phyloP scores from a whole-genome alignment of 2,888 invertebrate genomes.

The Parochlus steinenii region DNA sequence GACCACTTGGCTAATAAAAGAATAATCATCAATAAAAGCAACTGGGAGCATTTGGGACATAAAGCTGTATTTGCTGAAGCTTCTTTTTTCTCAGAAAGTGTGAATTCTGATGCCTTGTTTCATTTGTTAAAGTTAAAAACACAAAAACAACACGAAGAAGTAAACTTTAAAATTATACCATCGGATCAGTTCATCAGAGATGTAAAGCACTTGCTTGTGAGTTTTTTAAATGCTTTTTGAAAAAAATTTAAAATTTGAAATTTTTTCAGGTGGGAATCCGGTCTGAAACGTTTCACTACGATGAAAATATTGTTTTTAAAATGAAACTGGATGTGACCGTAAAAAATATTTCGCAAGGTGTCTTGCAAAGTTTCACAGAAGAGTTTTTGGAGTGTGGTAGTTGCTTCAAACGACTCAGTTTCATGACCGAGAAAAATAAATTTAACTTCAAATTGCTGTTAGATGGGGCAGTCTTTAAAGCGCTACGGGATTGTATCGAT shows the following conservation, averaged over 20 bases:
- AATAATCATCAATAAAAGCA: too few species aligned
- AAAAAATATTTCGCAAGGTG: slow-evolving; percentile 32
- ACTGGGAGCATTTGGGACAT: too few species aligned
- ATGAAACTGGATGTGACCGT: slow-evolving; percentile 32
- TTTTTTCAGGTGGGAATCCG: slow-evolving; percentile 37
- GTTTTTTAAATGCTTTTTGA: too few species aligned
- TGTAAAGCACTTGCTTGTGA: too few species aligned
- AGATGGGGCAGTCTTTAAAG: slow-evolving; percentile 27
- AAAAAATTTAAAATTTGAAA: too few species aligned
- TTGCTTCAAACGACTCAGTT: slow-evolving; percentile 23
- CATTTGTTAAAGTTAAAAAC: too few species aligned
- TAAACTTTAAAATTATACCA: too few species aligned
- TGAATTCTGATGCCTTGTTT: too few species aligned
- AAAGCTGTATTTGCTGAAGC: too few species aligned
- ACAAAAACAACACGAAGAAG: too few species aligned
- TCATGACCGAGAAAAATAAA: slow-evolving; percentile 19
- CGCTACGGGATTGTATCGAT: slow-evolving; percentile 41
- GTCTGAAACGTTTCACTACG: slow-evolving; percentile 36
- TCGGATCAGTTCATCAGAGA: slow-evolving; percentile 10
- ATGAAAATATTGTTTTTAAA: slow-evolving; percentile 30
- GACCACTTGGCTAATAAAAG: too few species aligned
- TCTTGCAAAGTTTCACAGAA: slow-evolving; percentile 26
- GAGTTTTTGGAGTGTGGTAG: slow-evolving; percentile 26
- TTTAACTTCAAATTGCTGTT: slow-evolving; percentile 20
- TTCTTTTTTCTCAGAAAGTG: too few species aligned